phyloP scores from a whole-genome alignment of 2,113 vertebrate genomes.

The Aegithalos caudatus region DNA sequence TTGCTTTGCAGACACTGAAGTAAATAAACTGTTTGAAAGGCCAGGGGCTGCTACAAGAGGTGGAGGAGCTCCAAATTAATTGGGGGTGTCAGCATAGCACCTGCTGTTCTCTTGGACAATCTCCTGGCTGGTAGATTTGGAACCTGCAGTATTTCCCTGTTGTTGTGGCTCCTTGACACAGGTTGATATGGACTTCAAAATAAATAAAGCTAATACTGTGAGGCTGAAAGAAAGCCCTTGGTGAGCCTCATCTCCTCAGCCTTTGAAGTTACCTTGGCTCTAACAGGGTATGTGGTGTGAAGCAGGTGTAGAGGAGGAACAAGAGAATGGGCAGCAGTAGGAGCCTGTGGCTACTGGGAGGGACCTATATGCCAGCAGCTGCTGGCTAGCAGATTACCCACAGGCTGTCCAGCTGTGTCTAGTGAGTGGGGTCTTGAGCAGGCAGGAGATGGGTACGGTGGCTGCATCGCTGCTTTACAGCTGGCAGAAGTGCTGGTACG shows the following conservation, averaged over 20 bases:
- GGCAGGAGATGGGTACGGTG: accelerated
- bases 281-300: neutral
- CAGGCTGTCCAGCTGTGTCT: neutral
- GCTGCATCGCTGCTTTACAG: accelerated
- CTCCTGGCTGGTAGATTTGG: neutral
- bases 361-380: neutral
- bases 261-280: neutral
- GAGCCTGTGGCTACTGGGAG: neutral
- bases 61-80: neutral
- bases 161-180: neutral
- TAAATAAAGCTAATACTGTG: neutral
- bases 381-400: neutral
- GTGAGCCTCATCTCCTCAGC: neutral
- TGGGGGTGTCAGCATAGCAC: neutral
- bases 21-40: constrained; percentile 29
- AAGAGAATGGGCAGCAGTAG: neutral
- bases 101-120: neutral
- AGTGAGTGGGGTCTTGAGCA: neutral
- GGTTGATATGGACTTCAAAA: neutral
- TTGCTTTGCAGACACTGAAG: neutral
- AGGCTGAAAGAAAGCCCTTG: neutral
- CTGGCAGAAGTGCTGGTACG: neutral
- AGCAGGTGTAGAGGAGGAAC: neutral
- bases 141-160: neutral
- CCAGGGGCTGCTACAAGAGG: neutral